Conservation (phyloP, 2,797 vertebrate genomes). For the Emydoidea blandingii region DNA sequence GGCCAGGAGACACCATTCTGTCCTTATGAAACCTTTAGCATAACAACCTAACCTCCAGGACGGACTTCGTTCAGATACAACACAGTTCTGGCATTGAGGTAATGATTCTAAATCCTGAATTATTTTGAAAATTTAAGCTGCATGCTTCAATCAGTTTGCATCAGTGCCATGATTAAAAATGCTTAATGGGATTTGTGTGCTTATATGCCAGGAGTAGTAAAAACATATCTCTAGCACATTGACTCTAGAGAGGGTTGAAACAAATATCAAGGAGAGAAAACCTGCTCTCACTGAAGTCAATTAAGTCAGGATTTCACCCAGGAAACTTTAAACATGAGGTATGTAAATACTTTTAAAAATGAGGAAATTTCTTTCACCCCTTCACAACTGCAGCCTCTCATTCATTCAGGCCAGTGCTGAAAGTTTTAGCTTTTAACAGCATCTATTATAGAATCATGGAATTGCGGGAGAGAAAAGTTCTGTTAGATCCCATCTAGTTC, state of each 20-base stretch:
- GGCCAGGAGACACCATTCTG: background rate
- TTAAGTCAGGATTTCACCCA: background rate
- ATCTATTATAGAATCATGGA: accelerated
- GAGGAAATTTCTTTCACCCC: background rate
- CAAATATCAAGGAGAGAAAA: background rate
- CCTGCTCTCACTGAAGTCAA: background rate
- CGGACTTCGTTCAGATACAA: slow-evolving; percentile 27
- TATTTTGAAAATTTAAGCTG: slow-evolving; percentile 44
- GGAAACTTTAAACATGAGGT: background rate
- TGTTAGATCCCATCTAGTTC: background rate
- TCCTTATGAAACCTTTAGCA: background rate
- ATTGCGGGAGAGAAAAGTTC: accelerated
- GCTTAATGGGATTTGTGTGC: slow-evolving; percentile 27
- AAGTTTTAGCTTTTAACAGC: accelerated
- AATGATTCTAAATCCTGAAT: slow-evolving; percentile 57
- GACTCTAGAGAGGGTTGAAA: background rate
- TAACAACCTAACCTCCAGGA: slow-evolving; percentile 18
- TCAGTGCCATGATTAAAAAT: background rate
- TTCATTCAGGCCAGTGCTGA: background rate
- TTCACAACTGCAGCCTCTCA: background rate
- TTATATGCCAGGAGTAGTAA: background rate
- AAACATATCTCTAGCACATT: background rate
- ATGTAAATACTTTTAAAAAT: background rate
- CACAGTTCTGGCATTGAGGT: slow-evolving; percentile 58
- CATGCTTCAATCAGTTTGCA: slow-evolving; percentile 44